Base-by-base conservation (phyloP, 2,797 vertebrate genomes). In the Trachops cirrhosus region DNA sequence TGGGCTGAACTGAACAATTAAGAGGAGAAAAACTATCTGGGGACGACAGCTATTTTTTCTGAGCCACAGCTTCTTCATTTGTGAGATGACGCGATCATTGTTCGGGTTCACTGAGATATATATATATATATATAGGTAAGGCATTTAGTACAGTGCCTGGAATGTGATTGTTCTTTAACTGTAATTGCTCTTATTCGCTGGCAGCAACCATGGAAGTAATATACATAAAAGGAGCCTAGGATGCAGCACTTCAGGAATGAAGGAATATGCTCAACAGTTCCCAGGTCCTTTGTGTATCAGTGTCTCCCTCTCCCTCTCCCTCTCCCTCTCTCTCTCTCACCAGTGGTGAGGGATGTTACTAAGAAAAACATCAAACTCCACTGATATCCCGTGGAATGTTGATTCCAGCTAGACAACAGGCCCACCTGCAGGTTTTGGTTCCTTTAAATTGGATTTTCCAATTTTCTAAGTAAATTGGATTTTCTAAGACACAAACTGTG, bases 1-100 rank as follows among this genome's bases (percentile, higher is more conserved):
- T 82, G 82, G 79, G 44, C 48, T 59, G 90, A 84, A 75, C 3
- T 50, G 41, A 93, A 93, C 46, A 94, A 64, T 86, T 57, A 92
- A 95, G 48, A 83, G 92, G 75, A 80, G 37, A 86, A 91, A 84
- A 82, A 67, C 62, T 78, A 80, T 92, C 73, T 80, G 78, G 46
- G 29, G 71, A 82, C 8, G 48, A 77, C 37, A 24, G 71, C 12
- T 67, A 57, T 59, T 64, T 48, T 74, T 59, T 37, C 80, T 77
- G 37, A 59, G 48, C 15, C 34, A 18, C 34, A 70, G 37, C 48
- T 32, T 88, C 57, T 86, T 95, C 52, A 39, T 82, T 59, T 59
- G 77, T 93, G 90, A 86, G 86, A 29, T 67, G 54, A 46, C 79
- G 64, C 41, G 26, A 57, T 62, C 39, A 29, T 9, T 9, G 24